Conservation (phyloP, 1,140 invertebrate species). For the Wiebesia pumilae region DNA sequence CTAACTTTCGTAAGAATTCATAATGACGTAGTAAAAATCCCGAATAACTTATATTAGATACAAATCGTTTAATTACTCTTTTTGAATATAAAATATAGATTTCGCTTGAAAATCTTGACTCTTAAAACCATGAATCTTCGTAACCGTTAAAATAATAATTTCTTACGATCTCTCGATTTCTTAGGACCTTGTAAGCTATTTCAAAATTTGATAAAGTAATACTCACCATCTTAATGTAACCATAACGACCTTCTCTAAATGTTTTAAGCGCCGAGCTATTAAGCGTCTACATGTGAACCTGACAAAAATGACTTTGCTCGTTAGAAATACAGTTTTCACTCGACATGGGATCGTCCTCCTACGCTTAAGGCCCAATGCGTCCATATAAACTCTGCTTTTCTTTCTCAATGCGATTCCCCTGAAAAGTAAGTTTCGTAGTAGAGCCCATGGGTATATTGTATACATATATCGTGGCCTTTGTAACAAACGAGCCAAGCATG, state of each 20-base stretch:
- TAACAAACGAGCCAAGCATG: slow-evolving; percentile 74
- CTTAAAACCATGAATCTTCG: too few relatives aligned
- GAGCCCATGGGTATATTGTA: neutral
- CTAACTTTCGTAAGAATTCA: too few relatives aligned
- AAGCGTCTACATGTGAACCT: neutral
- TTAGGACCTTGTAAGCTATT: neutral
- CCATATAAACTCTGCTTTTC: neutral
- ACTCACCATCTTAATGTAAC: neutral
- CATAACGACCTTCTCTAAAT: neutral
- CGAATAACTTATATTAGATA: too few relatives aligned
- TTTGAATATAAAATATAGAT: too few relatives aligned
- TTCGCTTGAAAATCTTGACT: too few relatives aligned
- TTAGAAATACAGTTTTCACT: slow-evolving; percentile 22
- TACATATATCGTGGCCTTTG: neutral
- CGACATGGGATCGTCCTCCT: slow-evolving; percentile 35
- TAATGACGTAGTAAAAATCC: too few relatives aligned
- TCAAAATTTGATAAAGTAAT: neutral
- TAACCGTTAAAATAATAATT: too few relatives aligned
- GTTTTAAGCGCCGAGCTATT: neutral
- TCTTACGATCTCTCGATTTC: too few relatives aligned
- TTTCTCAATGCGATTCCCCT: slow-evolving; percentile 23
- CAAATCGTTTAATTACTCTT: too few relatives aligned
- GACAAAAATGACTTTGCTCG: slow-evolving; percentile 34
- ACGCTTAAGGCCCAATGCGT: neutral
- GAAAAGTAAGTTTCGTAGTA: neutral